Evolutionary conservation across 2,113 vertebrate species (phyloP), one percentile per base, ranked within the genome.

Genomic region (Ammodytes marinus): DNA sequence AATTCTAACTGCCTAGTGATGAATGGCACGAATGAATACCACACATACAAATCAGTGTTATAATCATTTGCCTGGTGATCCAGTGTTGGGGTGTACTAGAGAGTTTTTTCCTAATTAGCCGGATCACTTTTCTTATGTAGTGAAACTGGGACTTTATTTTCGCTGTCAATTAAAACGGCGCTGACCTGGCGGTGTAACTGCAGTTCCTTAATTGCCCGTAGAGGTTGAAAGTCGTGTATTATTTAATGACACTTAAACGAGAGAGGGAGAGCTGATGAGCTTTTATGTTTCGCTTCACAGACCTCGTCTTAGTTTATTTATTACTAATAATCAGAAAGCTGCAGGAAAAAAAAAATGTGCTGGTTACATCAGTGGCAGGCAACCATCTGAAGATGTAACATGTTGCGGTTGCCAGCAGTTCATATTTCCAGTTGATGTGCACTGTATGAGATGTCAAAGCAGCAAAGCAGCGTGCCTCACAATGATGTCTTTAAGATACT

Each of bases 221-320:
- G 74, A 80, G 61, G 64, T 60, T 76, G 27, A 86, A 86, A 82
- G 60, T 87, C 83, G 75, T 80, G 49, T 15, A 85, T 82, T 87
- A 77, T 83, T 87, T 61, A 79, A 40, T 79, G 80, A 74, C 10
- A 17, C 37, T 63, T 76, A 84, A 85, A 88, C 80, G 57, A 88
- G 58, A 49, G 39, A 55, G 58, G 45, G 39, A 55, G 15, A 52
- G 70, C 57, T 69, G 60, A 78, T 71, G 39, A 81, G 71, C 67
- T 63, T 81, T 68, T 35, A 17, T 37, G 52, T 69, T 81, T 79
- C 71, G 45, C 75, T 68, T 71, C 19, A 53, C 47, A 69, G 69
- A 59, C 43, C 53, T 40, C 19, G 39, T 68, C 35, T 19, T 15
- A 27, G 54, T 35, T 9, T 43, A 66, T 86, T 55, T 49, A 39